Base-by-base conservation (phyloP, 1,140 invertebrate genomes). In the Rhysida immarginata region DNA sequence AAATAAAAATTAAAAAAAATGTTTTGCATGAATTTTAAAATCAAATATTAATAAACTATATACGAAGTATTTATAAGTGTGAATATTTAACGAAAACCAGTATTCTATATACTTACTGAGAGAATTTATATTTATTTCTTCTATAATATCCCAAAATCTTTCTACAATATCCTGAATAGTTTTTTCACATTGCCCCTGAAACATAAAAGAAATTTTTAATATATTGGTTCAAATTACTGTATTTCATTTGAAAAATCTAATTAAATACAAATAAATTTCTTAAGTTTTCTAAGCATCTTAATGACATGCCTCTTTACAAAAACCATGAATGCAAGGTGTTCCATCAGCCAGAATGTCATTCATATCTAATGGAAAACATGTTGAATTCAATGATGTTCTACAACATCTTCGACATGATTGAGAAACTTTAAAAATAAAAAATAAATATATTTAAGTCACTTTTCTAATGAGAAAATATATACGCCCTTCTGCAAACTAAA, bases 101-200 rank as follows among this genome's bases (percentile, higher is more conserved):
- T 41, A 11, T 41, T 41, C 21, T 18, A 44, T 26, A 50, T 55
- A 59, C 64, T 65, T 63, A 69, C 65, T 74, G 14, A 94, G 86
- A 69, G 87, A 90, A 64, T 92, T 93, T 35, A 94, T 91, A 65
- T 92, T 93, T 29, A 94, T 93, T 64, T 94, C 90, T 70, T 95
- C 90, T 51, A 96, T 94, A 25, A 95, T 92, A 66, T 94, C 89
- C 91, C 91, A 95, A 68, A 95, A 92, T 51, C 91, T 77, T 70
- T 93, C 88, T 2, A 95, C 88, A 13, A 95, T 87, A 66, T 95
- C 89, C 70, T 94, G 88, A 58, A 94, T 87, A 1, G 89, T 93
- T 70, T 93, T 91, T 65, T 94, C 87, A 67, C 90, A 95, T 1
- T 85, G 76, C n/a, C 89, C 88, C 85, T 91, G 62, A 2, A 71